Base-by-base conservation (phyloP, 2,797 vertebrate genomes). In the Anas bernieri region DNA sequence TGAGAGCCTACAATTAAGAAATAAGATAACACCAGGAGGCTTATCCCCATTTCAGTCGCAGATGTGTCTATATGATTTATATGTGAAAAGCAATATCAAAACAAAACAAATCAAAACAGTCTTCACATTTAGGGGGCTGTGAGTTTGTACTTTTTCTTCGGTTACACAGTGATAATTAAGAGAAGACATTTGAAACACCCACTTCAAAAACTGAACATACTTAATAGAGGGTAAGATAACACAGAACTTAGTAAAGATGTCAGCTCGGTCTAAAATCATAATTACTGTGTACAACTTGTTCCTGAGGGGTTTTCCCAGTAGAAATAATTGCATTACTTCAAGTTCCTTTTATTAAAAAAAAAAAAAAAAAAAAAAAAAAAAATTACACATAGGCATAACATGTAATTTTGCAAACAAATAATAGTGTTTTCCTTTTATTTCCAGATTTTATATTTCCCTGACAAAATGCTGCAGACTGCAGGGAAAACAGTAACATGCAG, bases 91-190 rank as follows among this genome's bases (percentile, higher is more conserved):
- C 76, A 94, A 76, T 95, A 97, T 94, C 92, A 97, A 95, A 97
- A 97, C 94, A 98, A 97, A 96, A 78, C 86, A 94, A 96, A 95
- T 97, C 73, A 93, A 96, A 97, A 94, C 80, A 92, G 86, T 83
- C 68, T 81, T 93, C 91, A 84, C 93, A 88, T 96, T 95, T 95
- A 76, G 41, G 63, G 94, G 92, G 77, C 79, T 94, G 93, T 43
- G 89, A 95, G 78, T 95, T 93, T 91, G n/a, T 86, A 82, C 91
- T 95, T 94, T 94, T 94, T 94, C 91, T 94, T 95, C 90, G 78
- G 81, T 94, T 94, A 95, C 93, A 97, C 80, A 94, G 88, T 97
- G 95, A 97, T 97, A 98, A 97, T 97, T 98, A 98, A 95, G 81
- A 96, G 83, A 39, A 97, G 97, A 97, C 95, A 96, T 97, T 83